Base-by-base conservation (phyloP, 2,113 vertebrate species). In the Empidonax alnorum region DNA sequence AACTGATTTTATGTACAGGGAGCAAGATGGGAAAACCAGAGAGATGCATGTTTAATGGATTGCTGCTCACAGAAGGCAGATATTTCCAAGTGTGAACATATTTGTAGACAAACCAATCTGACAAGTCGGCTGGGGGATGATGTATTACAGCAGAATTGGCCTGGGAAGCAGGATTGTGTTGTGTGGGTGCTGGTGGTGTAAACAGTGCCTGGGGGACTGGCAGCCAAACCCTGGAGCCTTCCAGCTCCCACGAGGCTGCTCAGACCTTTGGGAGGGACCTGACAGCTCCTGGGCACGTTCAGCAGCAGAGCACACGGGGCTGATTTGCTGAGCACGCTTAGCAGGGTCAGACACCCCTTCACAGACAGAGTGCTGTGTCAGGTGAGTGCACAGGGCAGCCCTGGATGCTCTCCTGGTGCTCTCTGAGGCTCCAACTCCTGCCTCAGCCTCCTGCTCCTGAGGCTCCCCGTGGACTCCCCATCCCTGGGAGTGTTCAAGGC, bases 81-180 rank as follows among this genome's bases (percentile, higher is more conserved):
- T 71, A 88, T 95, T 96, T 66, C 78, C 86, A 94, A 89, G 88
- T 90, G 95, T 52, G 97, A 96, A 93, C 83, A 77, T 94, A 93
- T 93, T 97, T 97, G 76, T 96, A 88, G 96, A 98, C 97, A 98
- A 98, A 97, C 88, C 39, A 79, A 96, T 93, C 79, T 98, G 98
- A 98, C 98, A 98, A 98, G 96, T 97, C 90, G 95, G 97, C 97
- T 97, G 39, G 93, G 96, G 76, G 93, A 94, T 94, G 96, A 90
- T 89, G 93, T 93, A 95, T 97, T 94, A 20, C 77, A 71, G 27
- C 47, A 53, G 30, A 83, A 77, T 85, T 90, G 72, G 94, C 91
- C 73, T 25, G 80, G 77, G 93, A 85, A 94, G 84, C 89, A 49
- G 74, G 49, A 52, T 79, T 94, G 12, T 81, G 84, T 91, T 52